Conservation (phyloP, 2,888 invertebrate species). For the Heteromyza rotundicornis region DNA sequence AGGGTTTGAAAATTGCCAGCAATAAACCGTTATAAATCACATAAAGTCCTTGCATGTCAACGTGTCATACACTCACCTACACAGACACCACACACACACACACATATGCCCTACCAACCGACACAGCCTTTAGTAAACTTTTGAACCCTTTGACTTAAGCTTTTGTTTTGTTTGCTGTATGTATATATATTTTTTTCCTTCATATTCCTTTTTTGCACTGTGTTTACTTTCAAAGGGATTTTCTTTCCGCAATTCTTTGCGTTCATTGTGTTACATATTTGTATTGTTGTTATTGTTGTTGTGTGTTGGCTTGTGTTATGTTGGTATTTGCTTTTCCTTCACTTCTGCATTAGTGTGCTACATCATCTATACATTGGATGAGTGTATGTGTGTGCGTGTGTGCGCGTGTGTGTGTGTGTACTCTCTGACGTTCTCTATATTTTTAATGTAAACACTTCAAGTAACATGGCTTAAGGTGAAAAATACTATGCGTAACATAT, state of each 20-base stretch:
- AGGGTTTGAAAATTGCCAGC: conserved; percentile 44
- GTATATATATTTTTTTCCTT: too few relatives aligned
- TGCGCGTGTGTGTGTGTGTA: background rate
- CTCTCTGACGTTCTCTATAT: background rate
- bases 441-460: background rate
- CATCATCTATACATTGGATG: conserved; percentile 3
- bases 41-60: conserved; percentile 33
- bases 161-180: conserved; percentile 8
- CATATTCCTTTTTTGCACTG: background rate
- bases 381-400: background rate
- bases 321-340: conserved; percentile 33
- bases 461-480: conserved; percentile 1
- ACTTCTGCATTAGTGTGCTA: conserved; percentile 14
- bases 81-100: conserved; percentile 7
- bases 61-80: conserved; percentile 25
- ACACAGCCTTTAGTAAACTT: conserved; percentile 14
- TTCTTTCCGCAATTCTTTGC: background rate
- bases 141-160: conserved; percentile 25
- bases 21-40: conserved; percentile 45
- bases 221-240: background rate
- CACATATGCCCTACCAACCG: background rate
- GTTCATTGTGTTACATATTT: background rate
- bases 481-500: background rate
- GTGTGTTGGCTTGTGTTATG: background rate
- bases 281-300: background rate